Conservation (phyloP, 2,113 vertebrate species). For the Pterocles gutturalis region DNA sequence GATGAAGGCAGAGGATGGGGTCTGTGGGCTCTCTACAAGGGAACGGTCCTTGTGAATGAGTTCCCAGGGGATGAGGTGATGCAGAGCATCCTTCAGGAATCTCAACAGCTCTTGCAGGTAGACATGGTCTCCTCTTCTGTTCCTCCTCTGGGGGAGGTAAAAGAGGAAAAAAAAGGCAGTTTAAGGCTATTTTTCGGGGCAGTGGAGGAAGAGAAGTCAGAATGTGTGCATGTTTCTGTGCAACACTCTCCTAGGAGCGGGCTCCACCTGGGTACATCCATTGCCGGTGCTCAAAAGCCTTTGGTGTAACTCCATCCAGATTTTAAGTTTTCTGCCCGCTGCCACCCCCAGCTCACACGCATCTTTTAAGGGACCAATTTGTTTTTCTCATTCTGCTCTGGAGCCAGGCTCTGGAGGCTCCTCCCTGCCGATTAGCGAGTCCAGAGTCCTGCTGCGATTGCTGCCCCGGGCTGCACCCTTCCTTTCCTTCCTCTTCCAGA, state of each 20-base stretch:
- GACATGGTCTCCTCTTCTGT: background rate
- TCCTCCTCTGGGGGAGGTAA: background rate
- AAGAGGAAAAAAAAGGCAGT: background rate
- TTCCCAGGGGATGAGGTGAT: background rate
- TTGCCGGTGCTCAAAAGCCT: background rate
- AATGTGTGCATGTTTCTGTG: accelerated
- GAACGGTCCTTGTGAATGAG: background rate
- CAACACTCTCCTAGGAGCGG: background rate
- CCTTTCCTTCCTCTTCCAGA: background rate
- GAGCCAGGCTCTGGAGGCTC: background rate
- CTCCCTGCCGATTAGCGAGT: background rate
- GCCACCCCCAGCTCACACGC: accelerated
- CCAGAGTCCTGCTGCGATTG: background rate
- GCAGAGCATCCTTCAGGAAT: background rate
- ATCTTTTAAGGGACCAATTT: accelerated
- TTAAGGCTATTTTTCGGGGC: background rate
- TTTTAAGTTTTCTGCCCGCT: accelerated
- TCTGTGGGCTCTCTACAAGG: accelerated
- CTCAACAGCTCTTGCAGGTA: background rate
- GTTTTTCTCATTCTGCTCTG: accelerated
- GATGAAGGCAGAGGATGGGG: background rate
- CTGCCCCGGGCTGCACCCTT: background rate
- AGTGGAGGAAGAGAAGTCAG: background rate
- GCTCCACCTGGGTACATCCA: accelerated
- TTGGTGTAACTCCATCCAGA: background rate